phyloP scores from a whole-genome alignment of 2,888 invertebrate genomes.

The Oithona nana region DNA sequence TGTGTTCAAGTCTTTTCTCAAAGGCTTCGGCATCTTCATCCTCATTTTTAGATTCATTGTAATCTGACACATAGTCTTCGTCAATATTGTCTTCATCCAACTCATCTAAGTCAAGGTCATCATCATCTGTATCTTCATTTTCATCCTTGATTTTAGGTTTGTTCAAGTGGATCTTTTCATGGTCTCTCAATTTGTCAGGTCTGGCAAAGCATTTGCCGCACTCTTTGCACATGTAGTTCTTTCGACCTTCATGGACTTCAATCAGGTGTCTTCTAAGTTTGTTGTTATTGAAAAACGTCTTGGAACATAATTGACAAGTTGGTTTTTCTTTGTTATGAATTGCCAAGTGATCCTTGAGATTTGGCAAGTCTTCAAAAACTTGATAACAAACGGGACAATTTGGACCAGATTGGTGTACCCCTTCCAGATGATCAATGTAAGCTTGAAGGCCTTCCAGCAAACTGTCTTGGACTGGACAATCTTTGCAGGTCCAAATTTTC shows the following conservation, averaged over 20 bases:
- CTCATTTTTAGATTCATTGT: not conserved
- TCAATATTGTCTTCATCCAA: not conserved
- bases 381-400: not conserved
- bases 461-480: not conserved
- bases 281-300: not conserved
- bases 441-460: not conserved
- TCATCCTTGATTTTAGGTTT: not conserved
- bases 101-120: not conserved
- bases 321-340: not conserved
- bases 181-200: not conserved
- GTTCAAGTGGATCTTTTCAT: not conserved
- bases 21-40: not conserved
- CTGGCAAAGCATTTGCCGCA: not conserved
- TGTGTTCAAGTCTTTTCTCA: not conserved
- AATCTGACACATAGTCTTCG: too few relatives aligned
- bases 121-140: not conserved
- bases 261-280: not conserved
- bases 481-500: not conserved
- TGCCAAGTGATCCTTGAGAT: not conserved
- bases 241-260: not conserved
- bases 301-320: not conserved
- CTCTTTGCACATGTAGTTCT: not conserved
- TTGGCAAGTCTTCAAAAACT: not conserved
- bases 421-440: not conserved
- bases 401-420: not conserved